Percentiles rank a stretch among this genome's conserved stretches.
phyloP scores from a whole-genome alignment of 2,888 invertebrate species.

The Hylaea fasciaria region DNA sequence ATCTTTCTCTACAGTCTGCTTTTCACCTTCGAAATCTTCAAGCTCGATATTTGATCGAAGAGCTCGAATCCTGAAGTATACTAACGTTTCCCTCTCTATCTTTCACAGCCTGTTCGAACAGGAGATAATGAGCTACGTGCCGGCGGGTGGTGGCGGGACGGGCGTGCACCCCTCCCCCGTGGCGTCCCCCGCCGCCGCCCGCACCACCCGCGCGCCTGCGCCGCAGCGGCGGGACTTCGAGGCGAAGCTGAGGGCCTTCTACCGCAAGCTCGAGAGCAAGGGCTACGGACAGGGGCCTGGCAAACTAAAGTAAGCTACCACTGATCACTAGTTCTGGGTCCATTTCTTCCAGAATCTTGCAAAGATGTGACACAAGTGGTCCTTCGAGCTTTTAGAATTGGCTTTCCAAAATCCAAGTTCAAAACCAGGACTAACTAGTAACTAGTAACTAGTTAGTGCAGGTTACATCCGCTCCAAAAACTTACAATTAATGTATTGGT shows the following conservation, averaged over 20 bases:
- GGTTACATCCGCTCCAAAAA: no score
- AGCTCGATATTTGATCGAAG: no score
- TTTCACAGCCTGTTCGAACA: conserved; percentile 95
- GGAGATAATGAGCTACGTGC: conserved; percentile 99
- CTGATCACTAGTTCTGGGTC: neutral
- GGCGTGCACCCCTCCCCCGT: conserved; percentile 85
- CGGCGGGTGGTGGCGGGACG: conserved; percentile 83
- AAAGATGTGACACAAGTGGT: no score
- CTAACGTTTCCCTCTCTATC: conserved; percentile 15
- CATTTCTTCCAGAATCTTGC: no score
- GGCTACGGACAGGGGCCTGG: conserved; percentile 99
- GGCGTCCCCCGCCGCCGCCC: conserved; percentile 92
- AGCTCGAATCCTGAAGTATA: no score
- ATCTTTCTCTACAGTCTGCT: no score
- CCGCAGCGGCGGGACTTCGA: conserved; percentile 97
- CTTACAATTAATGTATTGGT: no score
- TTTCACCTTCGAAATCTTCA: no score
- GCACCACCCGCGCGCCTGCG: conserved; percentile 93
- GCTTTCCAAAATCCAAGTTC: no score
- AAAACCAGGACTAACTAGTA: no score
- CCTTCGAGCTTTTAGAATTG: no score
- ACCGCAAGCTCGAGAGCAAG: conserved; percentile 97
- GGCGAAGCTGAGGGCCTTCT: conserved; percentile 97
- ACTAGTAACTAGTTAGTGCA: no score
- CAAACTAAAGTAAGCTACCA: conserved; percentile 94